A percentile compares a stretch with the other conserved stretches of the same genome.
phyloP scores from a whole-genome alignment of 2,888 invertebrate genomes.

The Linyphia triangularis region DNA sequence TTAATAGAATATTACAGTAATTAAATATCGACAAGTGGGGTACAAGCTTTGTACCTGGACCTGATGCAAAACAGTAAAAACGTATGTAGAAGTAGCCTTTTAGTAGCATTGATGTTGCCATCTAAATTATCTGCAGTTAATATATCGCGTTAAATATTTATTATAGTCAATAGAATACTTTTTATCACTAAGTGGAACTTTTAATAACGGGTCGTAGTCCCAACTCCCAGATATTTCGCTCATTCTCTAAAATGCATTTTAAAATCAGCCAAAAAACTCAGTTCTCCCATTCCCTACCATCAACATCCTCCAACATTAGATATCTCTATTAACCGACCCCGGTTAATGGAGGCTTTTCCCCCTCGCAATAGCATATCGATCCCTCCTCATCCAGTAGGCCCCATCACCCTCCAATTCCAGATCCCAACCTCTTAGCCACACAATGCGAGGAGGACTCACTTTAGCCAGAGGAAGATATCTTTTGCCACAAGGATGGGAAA shows the following conservation, averaged over 20 bases:
- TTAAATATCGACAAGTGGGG: too few relatives aligned
- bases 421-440: constrained; percentile 13
- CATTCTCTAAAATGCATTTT: neutral
- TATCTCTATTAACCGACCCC: neutral
- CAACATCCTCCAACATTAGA: neutral
- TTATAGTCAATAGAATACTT: too few relatives aligned
- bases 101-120: too few relatives aligned
- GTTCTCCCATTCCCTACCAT: neutral
- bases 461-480: neutral
- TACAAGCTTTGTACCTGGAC: too few relatives aligned
- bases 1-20: too few relatives aligned
- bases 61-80: too few relatives aligned
- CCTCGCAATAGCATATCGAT: constrained; percentile 23
- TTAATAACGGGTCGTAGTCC: too few relatives aligned
- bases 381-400: neutral
- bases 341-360: neutral
- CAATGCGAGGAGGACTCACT: constrained; percentile 1
- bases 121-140: too few relatives aligned
- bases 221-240: neutral
- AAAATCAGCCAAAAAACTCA: neutral
- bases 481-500: neutral
- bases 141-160: too few relatives aligned
- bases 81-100: too few relatives aligned
- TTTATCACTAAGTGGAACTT: too few relatives aligned
- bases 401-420: constrained; percentile 4